Evolutionary conservation across 2,113 vertebrate species (phyloP), one percentile per base, ranked within the genome.

Genomic region (Petrocephalus microphthalmus): DNA sequence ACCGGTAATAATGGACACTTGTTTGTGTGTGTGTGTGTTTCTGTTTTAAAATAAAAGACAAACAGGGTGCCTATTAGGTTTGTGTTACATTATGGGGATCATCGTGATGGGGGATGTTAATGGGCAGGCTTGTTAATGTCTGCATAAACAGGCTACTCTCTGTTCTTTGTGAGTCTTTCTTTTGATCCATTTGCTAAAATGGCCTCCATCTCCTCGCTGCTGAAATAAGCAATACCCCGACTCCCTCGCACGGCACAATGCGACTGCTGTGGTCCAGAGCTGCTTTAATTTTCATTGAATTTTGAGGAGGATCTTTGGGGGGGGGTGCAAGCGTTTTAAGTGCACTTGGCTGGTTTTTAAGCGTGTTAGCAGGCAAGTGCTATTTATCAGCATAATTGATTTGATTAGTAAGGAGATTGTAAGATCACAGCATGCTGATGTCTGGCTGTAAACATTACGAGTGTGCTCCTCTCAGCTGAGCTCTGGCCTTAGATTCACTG

Each of bases 331-430:
- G 29, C 64, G 33, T 29, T 71, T 74, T 74, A 33, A 74, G 29
- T 74, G 71, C 71, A 42, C 71, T 78, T 78, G 33, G 71, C 71
- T 42, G 33, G 71, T 78, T 78, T 78, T 78, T 78, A 5, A 37
- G 71, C 33, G 17, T 42, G 45, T 49, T 83, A 49, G 81, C 22
- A 83, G 37, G 22, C 22, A 83, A 47, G 93, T 93, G 93, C 93
- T 94, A 93, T 95, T 84, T 93, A 96, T 97, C 95, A 95, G 93
- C 91, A 93, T 92, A 94, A 96, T 96, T 90, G 92, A 96, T 96
- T 93, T 96, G 94, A 96, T 97, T 96, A 96, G 94, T 92, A 94
- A 95, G 94, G 94, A 94, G 94, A 96, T 96, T 93, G 94, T 95
- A 95, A 92, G 93, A 95, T 95, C 95, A 92, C 94, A 93, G 91